These are phyloP conservation scores for Dendrolimus kikuchii DNA, from an alignment of 1,140 invertebrate species.

Conservation along the genomic window DNA sequence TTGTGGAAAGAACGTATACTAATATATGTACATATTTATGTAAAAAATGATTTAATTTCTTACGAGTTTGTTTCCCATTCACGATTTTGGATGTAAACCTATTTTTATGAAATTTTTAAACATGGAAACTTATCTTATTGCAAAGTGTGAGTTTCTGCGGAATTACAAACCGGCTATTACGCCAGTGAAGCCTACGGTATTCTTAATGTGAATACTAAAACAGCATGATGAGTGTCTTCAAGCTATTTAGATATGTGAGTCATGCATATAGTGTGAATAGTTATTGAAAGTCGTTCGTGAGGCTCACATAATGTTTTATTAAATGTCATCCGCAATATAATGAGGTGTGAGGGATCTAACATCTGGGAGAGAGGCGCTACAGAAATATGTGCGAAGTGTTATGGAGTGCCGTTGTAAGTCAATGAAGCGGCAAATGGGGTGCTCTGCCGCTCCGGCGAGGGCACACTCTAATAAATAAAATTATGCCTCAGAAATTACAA, in stretches of 20 bases:
- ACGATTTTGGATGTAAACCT: too few relatives aligned
- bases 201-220: too few relatives aligned
- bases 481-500: conserved; percentile 71
- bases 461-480: conserved; percentile 71
- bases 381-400: conserved; percentile 72
- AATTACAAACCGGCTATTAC: too few relatives aligned
- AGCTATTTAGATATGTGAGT: conserved; percentile 8
- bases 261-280: conserved; percentile 25
- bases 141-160: too few relatives aligned
- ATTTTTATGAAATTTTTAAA: too few relatives aligned
- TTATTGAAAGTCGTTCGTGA: conserved; percentile 58
- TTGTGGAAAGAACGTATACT: too few relatives aligned
- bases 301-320: conserved; percentile 68
- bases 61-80: too few relatives aligned
- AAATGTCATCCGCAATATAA: conserved; percentile 71
- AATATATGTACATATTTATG: too few relatives aligned
- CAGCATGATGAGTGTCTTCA: too few relatives aligned
- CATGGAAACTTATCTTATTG: too few relatives aligned
- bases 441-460: conserved; percentile 53
- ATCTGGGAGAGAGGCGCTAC: conserved; percentile 60
- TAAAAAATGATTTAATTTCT: too few relatives aligned
- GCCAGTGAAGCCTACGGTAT: too few relatives aligned
- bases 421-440: conserved; percentile 71
- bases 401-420: conserved; percentile 70
- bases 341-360: conserved; percentile 65